These are phyloP conservation scores for Agraylea sexmaculata DNA, from an alignment of 1,140 invertebrate species.

Conservation along the genomic window DNA sequence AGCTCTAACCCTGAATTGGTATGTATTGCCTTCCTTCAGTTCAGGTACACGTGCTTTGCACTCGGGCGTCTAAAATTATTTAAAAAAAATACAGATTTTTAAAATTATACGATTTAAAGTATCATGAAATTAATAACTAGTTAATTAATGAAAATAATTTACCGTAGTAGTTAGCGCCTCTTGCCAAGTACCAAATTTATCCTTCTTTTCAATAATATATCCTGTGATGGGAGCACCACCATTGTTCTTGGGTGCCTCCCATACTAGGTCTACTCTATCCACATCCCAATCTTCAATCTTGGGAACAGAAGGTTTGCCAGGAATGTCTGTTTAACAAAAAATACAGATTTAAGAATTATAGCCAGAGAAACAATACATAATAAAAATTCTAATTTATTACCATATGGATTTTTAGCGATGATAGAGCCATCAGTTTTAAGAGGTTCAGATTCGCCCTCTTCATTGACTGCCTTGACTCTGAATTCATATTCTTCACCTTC, in stretches of 20 bases:
- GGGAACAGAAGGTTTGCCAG: constrained; percentile 80
- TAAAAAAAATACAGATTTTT: constrained; percentile 6
- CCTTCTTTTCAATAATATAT: constrained; percentile 95
- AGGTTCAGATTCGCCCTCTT: constrained; percentile 94
- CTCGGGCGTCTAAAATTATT: constrained; percentile 48
- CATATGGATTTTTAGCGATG: constrained; percentile 89
- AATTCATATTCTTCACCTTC: constrained; percentile 95
- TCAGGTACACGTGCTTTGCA: constrained; percentile 74
- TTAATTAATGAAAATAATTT: constrained; percentile 21
- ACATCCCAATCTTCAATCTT: constrained; percentile 89
- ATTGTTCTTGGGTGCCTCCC: constrained; percentile 78
- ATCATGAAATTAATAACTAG: constrained; percentile 3
- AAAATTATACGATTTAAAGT: constrained; percentile 3
- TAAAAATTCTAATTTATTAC: constrained; percentile 37
- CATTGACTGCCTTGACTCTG: constrained; percentile 94
- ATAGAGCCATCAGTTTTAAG: constrained; percentile 76
- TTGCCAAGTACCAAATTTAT: constrained; percentile 84
- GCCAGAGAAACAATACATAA: not conserved
- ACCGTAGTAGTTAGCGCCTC: constrained; percentile 71
- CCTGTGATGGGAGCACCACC: constrained; percentile 91
- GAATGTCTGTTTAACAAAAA: constrained; percentile 47
- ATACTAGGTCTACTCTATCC: constrained; percentile 85
- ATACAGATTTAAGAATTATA: constrained; percentile 6
- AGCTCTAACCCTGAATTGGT: constrained; percentile 86
- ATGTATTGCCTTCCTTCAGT: constrained; percentile 81